Conservation (phyloP, 2,797 vertebrate genomes). For the Cryptoprocta ferox region DNA sequence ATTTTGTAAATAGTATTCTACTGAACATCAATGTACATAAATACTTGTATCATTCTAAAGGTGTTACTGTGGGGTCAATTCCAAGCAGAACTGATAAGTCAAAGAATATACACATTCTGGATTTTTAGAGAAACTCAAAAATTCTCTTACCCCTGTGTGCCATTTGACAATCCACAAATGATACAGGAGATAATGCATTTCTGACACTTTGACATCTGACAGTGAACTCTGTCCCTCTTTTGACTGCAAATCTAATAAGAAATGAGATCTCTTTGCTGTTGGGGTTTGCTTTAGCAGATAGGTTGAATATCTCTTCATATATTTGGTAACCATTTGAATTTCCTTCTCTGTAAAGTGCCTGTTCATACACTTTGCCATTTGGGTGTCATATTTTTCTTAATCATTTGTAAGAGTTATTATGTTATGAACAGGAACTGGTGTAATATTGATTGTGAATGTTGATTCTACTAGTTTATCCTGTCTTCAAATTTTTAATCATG, state of each 20-base stretch:
- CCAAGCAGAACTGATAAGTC: conserved; percentile 27
- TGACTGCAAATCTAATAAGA: background rate
- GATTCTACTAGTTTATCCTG: background rate
- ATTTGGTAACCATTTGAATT: conserved; percentile 16
- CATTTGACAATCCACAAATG: conserved; percentile 25
- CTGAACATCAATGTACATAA: background rate
- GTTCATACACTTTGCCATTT: background rate
- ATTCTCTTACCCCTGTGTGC: background rate
- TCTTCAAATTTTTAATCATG: conserved; percentile 14
- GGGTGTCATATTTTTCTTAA: conserved; percentile 30
- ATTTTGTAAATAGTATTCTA: background rate
- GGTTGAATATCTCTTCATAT: background rate
- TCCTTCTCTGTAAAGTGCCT: conserved; percentile 5
- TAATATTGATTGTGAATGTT: background rate
- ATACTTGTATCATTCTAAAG: conserved; percentile 18
- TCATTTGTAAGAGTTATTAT: background rate
- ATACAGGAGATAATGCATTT: background rate
- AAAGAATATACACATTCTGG: conserved; percentile 1
- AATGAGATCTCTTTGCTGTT: background rate
- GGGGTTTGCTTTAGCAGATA: background rate
- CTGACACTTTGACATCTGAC: background rate
- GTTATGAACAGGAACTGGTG: background rate
- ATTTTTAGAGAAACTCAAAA: conserved; percentile 33
- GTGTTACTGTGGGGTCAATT: background rate
- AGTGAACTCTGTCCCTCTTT: background rate